Evolutionary conservation across 2,888 invertebrate species (phyloP), one percentile per base, ranked within the genome.

Genomic region (Abrostola triplasia): DNA sequence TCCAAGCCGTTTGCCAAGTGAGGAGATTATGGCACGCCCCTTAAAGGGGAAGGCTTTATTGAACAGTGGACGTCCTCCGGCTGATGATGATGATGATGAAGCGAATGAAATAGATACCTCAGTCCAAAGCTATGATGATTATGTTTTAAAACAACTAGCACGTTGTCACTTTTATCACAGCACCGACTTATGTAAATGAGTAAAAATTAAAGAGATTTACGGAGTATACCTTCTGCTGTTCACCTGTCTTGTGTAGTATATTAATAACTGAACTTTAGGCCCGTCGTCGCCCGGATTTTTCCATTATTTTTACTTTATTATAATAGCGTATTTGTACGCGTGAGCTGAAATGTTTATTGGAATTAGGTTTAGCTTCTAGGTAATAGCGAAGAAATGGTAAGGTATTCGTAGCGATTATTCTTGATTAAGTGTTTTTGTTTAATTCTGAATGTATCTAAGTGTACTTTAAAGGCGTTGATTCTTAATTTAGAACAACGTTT

Each of bases 291-390:
- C 60, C 68, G 76, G 77, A 79, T 71, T 76, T 76, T 83, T 83
- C 84, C 81, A 82, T 76, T 77, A 65, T 78, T 72, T 76, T 79
- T 81, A 68, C 68, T 76, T 77, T 79, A 81, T 71, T 76, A 68
- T 76, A 73, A 81, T 79, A 61, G 64, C 69, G 76, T 64, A 48
- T 63, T 73, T 67, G 62, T 52, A 67, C 53, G 44, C 79, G 79
- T 77, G 77, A 68, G 74, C 68, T 52, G 77, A 77, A 80, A 77
- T 67, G 50, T 61, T 75, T 61, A 80, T 80, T 42, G n/a, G 53
- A 36, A 47, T 64, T 77, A 59, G 44, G 62, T 63, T 55, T 61
- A 41, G 52, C 60, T 77, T 80, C 81, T 58, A 56, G 66, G 81
- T 77, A 77, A 68, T 64, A 38, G 50, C 6, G 5, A 4, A 54